phyloP scores from a whole-genome alignment of 2,113 vertebrate genomes.

The Dromas ardeola region DNA sequence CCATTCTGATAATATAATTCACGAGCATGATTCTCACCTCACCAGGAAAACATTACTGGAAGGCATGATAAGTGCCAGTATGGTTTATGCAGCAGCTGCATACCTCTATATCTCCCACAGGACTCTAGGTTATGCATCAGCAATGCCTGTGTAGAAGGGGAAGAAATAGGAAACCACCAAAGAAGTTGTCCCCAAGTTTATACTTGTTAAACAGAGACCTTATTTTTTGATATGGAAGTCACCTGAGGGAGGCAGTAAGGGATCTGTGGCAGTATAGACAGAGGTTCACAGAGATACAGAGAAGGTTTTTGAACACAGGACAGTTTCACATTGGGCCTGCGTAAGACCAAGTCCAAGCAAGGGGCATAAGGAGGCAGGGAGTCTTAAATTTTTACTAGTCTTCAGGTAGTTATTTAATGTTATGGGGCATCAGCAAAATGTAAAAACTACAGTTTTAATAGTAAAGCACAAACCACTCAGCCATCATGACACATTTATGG shows the following conservation, averaged over 20 bases:
- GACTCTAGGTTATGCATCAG: neutral
- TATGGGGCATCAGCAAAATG: neutral
- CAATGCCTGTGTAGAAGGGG: neutral
- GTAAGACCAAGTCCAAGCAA: neutral
- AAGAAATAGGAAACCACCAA: neutral
- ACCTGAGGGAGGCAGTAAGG: neutral
- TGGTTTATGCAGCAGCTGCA: neutral
- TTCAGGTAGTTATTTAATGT: neutral
- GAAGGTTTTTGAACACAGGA: neutral
- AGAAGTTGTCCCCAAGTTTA: neutral
- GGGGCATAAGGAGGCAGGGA: neutral
- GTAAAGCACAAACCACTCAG: neutral
- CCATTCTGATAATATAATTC: neutral
- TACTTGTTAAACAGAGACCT: neutral
- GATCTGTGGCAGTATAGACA: neutral
- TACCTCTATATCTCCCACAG: neutral
- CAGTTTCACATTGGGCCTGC: neutral
- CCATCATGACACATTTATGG: neutral
- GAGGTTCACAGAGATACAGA: neutral
- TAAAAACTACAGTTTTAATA: neutral
- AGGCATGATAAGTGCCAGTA: fast-evolving
- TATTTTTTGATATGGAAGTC: neutral
- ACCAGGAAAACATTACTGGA: neutral
- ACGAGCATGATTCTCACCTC: neutral
- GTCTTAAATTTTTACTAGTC: neutral